These are phyloP conservation scores for Florisuga fusca DNA, from an alignment of 2,797 vertebrate genomes.

Conservation along the genomic window DNA sequence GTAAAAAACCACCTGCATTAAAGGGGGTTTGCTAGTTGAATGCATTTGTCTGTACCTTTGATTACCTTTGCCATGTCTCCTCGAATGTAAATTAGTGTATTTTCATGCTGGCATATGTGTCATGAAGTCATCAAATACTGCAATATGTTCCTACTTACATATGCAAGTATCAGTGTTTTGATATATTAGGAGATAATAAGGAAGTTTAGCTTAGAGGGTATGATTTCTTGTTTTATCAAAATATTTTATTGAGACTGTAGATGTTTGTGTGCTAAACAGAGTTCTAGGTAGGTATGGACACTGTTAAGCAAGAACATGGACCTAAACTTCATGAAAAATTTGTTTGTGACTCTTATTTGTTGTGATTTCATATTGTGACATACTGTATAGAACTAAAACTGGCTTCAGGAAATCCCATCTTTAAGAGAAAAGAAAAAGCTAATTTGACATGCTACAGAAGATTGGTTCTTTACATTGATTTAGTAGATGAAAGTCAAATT, in stretches of 20 bases:
- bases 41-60: not conserved
- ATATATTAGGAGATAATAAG: not conserved
- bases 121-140: conserved; percentile 10
- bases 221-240: not conserved
- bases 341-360: not conserved
- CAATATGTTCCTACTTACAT: not conserved
- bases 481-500: not conserved
- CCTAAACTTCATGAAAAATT: not conserved
- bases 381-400: not conserved
- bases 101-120: conserved; percentile 8
- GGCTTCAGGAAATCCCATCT: not conserved
- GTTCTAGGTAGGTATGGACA: not conserved
- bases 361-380: not conserved
- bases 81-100: conserved; percentile 30
- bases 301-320: not conserved
- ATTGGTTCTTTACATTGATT: not conserved
- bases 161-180: not conserved
- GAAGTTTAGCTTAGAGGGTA: not conserved
- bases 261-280: not conserved
- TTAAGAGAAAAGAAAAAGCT: not conserved
- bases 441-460: not conserved
- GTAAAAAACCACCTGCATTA: not conserved
- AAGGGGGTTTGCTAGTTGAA: not conserved
- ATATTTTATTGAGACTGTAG: not conserved
- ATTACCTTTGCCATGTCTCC: conserved; percentile 26